phyloP scores from a whole-genome alignment of 2,113 vertebrate genomes.

The Phrynosoma platyrhinos region DNA sequence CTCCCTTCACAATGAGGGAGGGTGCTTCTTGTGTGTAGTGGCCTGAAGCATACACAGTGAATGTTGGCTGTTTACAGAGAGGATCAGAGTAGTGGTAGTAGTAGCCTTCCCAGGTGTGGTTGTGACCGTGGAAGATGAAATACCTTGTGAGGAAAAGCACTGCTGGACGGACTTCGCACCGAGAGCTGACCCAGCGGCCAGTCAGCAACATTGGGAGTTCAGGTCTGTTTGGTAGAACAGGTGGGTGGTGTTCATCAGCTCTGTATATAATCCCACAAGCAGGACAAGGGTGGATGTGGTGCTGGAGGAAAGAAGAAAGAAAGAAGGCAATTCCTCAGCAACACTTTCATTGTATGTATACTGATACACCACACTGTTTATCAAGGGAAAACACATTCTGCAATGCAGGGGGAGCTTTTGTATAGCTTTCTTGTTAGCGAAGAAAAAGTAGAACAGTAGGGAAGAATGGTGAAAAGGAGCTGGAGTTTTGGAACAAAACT shows the following conservation, averaged over 20 bases:
- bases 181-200: conserved; percentile 86
- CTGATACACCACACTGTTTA: neutral
- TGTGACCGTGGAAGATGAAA: conserved; percentile 82
- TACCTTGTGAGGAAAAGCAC: conserved; percentile 90
- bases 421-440: neutral
- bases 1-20: conserved; percentile 78
- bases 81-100: conserved; percentile 90
- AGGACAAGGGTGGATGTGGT: conserved; percentile 86
- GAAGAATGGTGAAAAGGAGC: too few species aligned
- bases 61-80: conserved; percentile 83
- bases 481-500: neutral
- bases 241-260: conserved; percentile 83
- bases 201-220: conserved; percentile 74
- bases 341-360: neutral
- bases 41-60: conserved; percentile 84
- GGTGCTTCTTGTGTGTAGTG: conserved; percentile 81
- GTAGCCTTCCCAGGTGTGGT: conserved; percentile 85
- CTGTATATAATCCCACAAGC: conserved; percentile 83
- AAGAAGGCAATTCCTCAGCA: neutral
- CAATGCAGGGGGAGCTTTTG: neutral
- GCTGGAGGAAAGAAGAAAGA: conserved; percentile 72
- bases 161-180: conserved; percentile 85
- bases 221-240: conserved; percentile 70
- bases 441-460: neutral
- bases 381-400: neutral